Evolutionary conservation across 2,797 vertebrate genomes (phyloP).

Genomic region (Leuciscus waleckii): DNA sequence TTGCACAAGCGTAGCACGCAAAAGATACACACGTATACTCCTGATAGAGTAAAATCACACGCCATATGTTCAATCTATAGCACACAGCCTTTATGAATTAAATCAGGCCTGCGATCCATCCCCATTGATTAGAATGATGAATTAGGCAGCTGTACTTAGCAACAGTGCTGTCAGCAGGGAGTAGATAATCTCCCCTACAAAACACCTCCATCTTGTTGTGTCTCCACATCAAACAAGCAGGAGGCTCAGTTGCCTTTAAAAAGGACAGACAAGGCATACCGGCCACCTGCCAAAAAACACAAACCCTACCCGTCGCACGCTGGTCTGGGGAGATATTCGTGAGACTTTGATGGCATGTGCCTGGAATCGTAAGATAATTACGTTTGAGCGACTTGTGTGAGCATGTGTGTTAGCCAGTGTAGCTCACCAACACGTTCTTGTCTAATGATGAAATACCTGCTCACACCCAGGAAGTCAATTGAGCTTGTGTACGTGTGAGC

Average conservation of each 20-base stretch:
- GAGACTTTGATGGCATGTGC: conserved; percentile 68
- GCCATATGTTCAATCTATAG: conserved; percentile 52
- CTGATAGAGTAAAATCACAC: conserved; percentile 31
- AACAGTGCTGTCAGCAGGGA: conserved; percentile 60
- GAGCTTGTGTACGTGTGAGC: conserved; percentile 9
- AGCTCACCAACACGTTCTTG: not conserved
- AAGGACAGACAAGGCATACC: conserved; percentile 63
- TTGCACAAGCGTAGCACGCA: not conserved
- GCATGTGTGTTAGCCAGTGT: conserved; percentile 23
- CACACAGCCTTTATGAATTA: conserved; percentile 51
- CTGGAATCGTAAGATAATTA: conserved; percentile 73
- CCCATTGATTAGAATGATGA: conserved; percentile 63
- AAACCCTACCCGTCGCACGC: conserved; percentile 53
- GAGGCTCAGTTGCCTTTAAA: conserved; percentile 65
- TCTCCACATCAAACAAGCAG: conserved; percentile 67
- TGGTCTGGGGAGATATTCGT: conserved; percentile 70
- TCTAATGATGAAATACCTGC: conserved; percentile 32
- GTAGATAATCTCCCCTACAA: conserved; percentile 63
- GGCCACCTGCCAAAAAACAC: conserved; percentile 69
- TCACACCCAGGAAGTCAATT: not conserved
- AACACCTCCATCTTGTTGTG: conserved; percentile 71
- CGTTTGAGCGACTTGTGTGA: conserved; percentile 53
- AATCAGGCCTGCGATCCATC: conserved; percentile 52
- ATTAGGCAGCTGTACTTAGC: conserved; percentile 61
- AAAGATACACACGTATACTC: conserved; percentile 8